Conservation (phyloP, 2,888 invertebrate genomes). For the Platycnemis pennipes region DNA sequence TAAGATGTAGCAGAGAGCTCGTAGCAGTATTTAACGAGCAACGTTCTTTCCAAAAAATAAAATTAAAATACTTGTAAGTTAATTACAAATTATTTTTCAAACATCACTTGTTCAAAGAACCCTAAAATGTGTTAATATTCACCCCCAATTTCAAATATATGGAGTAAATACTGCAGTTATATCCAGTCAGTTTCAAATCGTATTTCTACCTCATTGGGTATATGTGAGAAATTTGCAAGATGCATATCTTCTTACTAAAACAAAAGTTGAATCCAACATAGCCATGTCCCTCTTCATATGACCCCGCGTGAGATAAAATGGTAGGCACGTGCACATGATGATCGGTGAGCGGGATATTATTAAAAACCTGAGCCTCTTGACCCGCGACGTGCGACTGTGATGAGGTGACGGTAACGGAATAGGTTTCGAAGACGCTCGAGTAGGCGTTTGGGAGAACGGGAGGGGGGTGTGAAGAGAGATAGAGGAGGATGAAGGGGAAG, state of each 20-base stretch:
- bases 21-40: too few relatives aligned
- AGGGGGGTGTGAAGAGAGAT: background rate
- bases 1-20: too few relatives aligned
- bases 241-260: background rate
- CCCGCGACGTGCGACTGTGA: background rate
- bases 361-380: slow-evolving; percentile 37
- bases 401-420: slow-evolving; percentile 22
- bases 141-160: too few relatives aligned
- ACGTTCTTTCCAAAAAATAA: too few relatives aligned
- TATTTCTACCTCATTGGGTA: background rate
- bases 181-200: too few relatives aligned
- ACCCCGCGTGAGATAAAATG: background rate
- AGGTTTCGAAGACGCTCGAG: background rate
- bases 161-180: too few relatives aligned
- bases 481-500: background rate
- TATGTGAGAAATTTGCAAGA: background rate
- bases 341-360: background rate
- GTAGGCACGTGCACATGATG: background rate
- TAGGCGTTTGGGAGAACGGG: background rate
- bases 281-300: background rate
- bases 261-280: background rate
- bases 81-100: too few relatives aligned
- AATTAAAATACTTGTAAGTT: too few relatives aligned
- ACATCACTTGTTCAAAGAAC: too few relatives aligned
- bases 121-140: background rate